Evolutionary conservation across 1,140 invertebrate genomes (phyloP), one percentile per base, ranked within the genome.

Genomic region (Bombus impatiens): DNA sequence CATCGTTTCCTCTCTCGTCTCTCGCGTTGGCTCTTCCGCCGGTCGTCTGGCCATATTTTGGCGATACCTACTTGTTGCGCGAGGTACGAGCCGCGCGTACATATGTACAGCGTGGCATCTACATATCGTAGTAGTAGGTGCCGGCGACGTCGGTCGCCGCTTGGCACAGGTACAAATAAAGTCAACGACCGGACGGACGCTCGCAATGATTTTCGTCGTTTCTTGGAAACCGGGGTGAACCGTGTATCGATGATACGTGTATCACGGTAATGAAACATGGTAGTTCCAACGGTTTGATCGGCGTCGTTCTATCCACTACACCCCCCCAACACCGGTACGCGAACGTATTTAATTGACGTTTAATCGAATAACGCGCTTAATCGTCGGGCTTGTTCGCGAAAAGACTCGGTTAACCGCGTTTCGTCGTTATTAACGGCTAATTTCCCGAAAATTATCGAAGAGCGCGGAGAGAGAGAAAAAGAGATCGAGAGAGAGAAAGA

Each of bases 61-160:
- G 93, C 89, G 92, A 93, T 93, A 92, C 89, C 93, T 93, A 94
- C 94, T 94, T 94, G 94, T 94, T 94, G 94, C 93, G 88, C 92
- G 86, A 88, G 86, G 67, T 83, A 83, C 87, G 86, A 88, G 79
- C 82, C 86, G 89, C 89, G 84, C 87, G 84, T 53, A 78, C 65
- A 84, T 88, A 87, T 88, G 80, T 87, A 87, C 25, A 15, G 8
- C 18, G 12, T 42, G 37, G 82, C 59, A 87, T 88, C 82, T 89
- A 90, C 87, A 88, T 84, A 79, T 62, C 67, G n/a, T 53, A 62
- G 75, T n/a, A 42, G 62, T 87, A 78, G 89, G 74, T 87, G 80
- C 70, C 85, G 82, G 59, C 86, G 67, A 53, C 74, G 78, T 86
- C 76, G 75, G 80, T 32, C 13, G n/a, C 79, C 70, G 40, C 83